Evolutionary conservation across 2,113 vertebrate species (phyloP), one percentile per base, ranked within the genome.

Genomic region (Cathartes aura): DNA sequence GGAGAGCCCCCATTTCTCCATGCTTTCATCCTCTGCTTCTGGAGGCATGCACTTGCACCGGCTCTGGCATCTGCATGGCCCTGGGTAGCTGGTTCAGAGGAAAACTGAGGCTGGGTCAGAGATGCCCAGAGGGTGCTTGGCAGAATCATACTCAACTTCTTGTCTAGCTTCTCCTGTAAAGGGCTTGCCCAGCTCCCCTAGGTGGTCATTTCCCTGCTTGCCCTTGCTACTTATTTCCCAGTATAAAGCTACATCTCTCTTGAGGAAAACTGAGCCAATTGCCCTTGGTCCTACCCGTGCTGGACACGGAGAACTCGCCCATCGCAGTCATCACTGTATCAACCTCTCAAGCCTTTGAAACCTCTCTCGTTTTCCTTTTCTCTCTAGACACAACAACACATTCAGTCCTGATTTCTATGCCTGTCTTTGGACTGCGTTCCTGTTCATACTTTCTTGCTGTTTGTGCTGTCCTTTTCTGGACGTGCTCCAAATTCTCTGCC

Each of bases 41-140:
- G 18, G 66, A 60, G 0, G 1, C 0, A 1, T 7, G 23, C 38
- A 16, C 15, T 66, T 58, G 64, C 11, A 26, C 24, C 2, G 1
- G 38, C 50, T 64, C 38, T 45, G 43, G 56, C n/a, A 24, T 32
- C 23, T 32, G 21, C 38, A 30, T 0, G 0, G 76, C 12, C 17
- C 43, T 29, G 23, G 23, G 56, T n/a, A 64, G 59, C 45, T 40
- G 21, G n/a, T 60, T 60, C 74, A 47, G 64, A 59, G 20, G 34
- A 89, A 78, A 64, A 47, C 34, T 9, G 27, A 84, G 52, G 45
- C 63, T 45, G 11, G 48, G 18, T 38, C 36, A 75, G 40, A 56
- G 43, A 45, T 11, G 24, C 9, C 34, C 63, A 82, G 34, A 67
- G 22, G 18, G 7, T 6, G 7, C 21, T 36, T 52, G 23, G 26